Evolutionary conservation across 1,140 invertebrate genomes (phyloP).

Genomic region (Steinernema feltiae): DNA sequence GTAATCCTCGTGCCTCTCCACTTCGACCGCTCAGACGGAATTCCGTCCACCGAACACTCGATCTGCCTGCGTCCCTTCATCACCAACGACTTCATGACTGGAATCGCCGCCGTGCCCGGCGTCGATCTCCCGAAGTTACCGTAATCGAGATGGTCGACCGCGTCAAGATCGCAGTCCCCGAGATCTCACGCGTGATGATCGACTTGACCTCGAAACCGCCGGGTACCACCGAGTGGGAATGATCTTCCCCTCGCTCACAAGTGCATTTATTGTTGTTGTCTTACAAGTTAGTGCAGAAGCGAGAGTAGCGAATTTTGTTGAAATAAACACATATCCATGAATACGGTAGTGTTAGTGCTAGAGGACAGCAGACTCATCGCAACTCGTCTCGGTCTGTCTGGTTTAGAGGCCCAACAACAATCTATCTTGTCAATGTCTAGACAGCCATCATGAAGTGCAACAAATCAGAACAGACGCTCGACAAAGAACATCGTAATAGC

Average conservation of each 20-base stretch:
- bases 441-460: too few relatives aligned
- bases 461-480: too few relatives aligned
- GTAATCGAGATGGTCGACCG: slow-evolving; percentile 82
- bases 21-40: slow-evolving; percentile 71
- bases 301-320: too few relatives aligned
- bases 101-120: slow-evolving; percentile 82
- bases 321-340: too few relatives aligned
- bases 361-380: too few relatives aligned
- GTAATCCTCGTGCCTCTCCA: slow-evolving; percentile 89
- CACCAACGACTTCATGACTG: slow-evolving; percentile 98
- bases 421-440: too few relatives aligned
- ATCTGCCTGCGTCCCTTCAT: slow-evolving; percentile 90
- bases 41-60: slow-evolving; percentile 85
- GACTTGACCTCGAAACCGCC: slow-evolving; percentile 96
- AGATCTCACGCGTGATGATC: slow-evolving; percentile 90
- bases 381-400: too few relatives aligned
- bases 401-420: too few relatives aligned
- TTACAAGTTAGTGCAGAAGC: too few relatives aligned
- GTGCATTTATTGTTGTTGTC: slow-evolving; percentile 2
- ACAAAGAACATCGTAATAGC: too few relatives aligned
- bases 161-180: slow-evolving; percentile 70
- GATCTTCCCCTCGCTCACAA: slow-evolving; percentile 44
- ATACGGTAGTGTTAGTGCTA: too few relatives aligned
- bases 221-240: slow-evolving; percentile 99
- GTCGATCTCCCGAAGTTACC: slow-evolving; percentile 74